phyloP scores from a whole-genome alignment of 2,888 invertebrate genomes.

The Nephrotoma flavescens region DNA sequence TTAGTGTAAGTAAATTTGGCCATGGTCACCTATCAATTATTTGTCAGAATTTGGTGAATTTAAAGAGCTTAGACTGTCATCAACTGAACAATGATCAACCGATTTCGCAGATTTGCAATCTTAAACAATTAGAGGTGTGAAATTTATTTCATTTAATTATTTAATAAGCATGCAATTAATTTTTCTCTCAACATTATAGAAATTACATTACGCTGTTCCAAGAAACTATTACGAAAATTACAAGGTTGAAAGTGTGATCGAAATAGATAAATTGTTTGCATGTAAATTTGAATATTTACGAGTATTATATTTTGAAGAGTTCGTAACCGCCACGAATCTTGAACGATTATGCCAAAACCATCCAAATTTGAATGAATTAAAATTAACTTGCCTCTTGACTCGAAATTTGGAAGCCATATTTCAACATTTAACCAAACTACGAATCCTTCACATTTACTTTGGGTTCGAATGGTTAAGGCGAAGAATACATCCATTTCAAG shows the following conservation, averaged over 20 bases:
- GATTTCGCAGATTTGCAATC: not conserved
- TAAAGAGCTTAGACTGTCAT: not conserved
- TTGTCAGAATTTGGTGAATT: not conserved
- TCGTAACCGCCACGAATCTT: too few relatives aligned
- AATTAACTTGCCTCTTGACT: too few relatives aligned
- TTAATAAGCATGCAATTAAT: not conserved
- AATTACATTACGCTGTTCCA: not conserved
- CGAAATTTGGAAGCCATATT: too few relatives aligned
- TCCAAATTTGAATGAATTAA: too few relatives aligned
- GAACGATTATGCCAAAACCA: too few relatives aligned
- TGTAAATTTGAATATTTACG: not conserved
- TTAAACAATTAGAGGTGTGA: not conserved
- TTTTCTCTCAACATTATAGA: not conserved
- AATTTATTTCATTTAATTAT: not conserved
- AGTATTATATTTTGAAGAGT: not conserved
- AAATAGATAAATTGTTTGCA: not conserved
- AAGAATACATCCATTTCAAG: too few relatives aligned
- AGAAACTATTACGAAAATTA: too few relatives aligned
- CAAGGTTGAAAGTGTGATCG: not conserved
- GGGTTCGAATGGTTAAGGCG: too few relatives aligned
- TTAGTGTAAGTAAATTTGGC: not conserved
- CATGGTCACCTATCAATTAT: not conserved
- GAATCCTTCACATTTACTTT: too few relatives aligned
- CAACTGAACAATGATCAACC: not conserved
- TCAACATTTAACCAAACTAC: too few relatives aligned